These are phyloP conservation scores for Hylaeus volcanicus DNA, from an alignment of 1,140 invertebrate species.

Conservation along the genomic window DNA sequence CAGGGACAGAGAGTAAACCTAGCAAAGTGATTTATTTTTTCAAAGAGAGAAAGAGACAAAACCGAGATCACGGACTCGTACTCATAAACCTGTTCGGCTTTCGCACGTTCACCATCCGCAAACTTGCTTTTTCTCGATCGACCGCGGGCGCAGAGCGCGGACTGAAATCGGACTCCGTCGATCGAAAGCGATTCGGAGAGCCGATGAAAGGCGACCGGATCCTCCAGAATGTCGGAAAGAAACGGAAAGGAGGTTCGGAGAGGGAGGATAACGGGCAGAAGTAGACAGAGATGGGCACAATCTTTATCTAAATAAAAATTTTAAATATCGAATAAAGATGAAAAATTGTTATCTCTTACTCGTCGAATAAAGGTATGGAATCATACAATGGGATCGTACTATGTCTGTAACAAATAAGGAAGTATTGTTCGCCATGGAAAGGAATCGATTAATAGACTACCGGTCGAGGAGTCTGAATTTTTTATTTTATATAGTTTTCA, in stretches of 20 bases:
- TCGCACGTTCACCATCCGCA: constrained; percentile 38
- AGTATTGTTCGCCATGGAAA: no score
- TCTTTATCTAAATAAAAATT: no score
- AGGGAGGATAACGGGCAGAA: not conserved
- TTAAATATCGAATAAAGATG: no score
- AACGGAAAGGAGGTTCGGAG: not conserved
- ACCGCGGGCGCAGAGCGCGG: not conserved
- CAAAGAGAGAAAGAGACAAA: constrained; percentile 32
- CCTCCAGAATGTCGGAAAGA: not conserved
- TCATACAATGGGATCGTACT: no score
- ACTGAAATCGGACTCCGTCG: not conserved
- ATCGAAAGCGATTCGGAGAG: not conserved
- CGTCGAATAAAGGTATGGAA: no score
- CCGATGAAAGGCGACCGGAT: constrained; percentile 18
- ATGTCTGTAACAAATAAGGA: no score
- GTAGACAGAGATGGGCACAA: no score
- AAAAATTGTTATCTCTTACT: no score
- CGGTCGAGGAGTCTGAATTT: no score
- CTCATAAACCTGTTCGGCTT: constrained; percentile 45
- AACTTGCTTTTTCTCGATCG: constrained; percentile 30
- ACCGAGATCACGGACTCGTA: constrained; percentile 21
- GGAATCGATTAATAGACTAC: no score
- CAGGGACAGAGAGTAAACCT: constrained; percentile 10
- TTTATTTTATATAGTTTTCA: no score
- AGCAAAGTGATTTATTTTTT: constrained; percentile 51